Evolutionary conservation across 2,888 invertebrate species (phyloP).

Genomic region (Nipponacmea schrenckii): DNA sequence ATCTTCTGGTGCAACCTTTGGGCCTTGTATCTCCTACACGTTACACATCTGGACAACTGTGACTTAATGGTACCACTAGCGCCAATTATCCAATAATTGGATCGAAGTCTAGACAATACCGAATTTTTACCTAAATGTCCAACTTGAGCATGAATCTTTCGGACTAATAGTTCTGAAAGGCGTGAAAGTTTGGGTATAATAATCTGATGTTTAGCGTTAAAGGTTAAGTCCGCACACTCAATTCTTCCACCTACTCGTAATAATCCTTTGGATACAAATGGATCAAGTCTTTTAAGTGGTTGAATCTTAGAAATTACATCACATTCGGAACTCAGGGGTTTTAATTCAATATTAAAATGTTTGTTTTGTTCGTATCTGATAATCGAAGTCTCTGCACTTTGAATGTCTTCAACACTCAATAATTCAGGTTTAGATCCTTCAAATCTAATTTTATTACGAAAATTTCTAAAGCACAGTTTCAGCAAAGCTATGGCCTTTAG

Average conservation of each 20-base stretch:
- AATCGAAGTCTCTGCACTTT: no score
- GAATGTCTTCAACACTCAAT: not conserved
- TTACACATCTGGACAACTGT: not conserved
- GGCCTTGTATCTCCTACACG: slow-evolving; percentile 3
- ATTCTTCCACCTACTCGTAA: no score
- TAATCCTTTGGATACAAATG: not conserved
- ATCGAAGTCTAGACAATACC: no score
- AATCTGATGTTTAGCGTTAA: no score
- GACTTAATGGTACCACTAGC: not conserved
- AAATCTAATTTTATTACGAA: not conserved
- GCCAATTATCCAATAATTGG: slow-evolving; percentile 20
- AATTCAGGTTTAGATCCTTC: not conserved
- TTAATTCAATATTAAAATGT: no score
- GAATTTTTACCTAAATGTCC: no score
- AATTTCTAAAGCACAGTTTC: not conserved
- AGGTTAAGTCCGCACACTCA: no score
- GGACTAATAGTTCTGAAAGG: no score
- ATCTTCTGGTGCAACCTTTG: not conserved
- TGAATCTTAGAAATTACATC: not conserved
- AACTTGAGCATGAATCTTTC: no score
- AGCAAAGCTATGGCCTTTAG: not conserved
- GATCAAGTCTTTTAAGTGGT: slow-evolving; percentile 9
- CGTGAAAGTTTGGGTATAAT: no score
- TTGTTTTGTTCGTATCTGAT: no score
- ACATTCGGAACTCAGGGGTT: not conserved